Percentiles rank a stretch among this genome's conserved stretches.
Evolutionary conservation across 2,888 invertebrate genomes (phyloP).

Genomic region (Ornithoptera priamus): DNA sequence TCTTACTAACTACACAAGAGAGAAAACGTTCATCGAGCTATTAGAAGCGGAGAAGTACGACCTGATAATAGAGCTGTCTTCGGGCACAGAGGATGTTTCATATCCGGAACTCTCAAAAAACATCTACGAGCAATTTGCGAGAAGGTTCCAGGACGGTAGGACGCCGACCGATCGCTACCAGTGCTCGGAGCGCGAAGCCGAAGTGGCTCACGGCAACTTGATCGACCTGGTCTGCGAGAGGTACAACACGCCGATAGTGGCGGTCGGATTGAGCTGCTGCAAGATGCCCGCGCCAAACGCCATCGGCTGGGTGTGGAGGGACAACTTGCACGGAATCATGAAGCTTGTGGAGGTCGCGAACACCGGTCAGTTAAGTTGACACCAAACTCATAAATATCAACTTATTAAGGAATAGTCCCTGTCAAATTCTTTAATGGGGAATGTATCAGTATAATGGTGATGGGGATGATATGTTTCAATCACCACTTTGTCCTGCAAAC

Average conservation of each 20-base stretch:
- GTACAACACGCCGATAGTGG: slow-evolving; percentile 83
- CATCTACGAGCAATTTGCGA: slow-evolving; percentile 74
- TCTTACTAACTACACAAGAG: slow-evolving; percentile 68
- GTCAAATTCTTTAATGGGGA: too few species aligned
- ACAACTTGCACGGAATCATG: slow-evolving; percentile 83
- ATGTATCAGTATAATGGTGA: too few species aligned
- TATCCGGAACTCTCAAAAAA: slow-evolving; percentile 64
- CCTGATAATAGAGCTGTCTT: slow-evolving; percentile 85
- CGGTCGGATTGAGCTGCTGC: slow-evolving; percentile 89
- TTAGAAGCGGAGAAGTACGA: slow-evolving; percentile 85
- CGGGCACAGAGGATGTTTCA: slow-evolving; percentile 84
- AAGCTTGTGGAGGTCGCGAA: slow-evolving; percentile 81
- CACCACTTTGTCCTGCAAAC: too few species aligned
- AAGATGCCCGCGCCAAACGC: slow-evolving; percentile 86
- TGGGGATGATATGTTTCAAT: too few species aligned
- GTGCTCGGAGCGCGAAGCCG: slow-evolving; percentile 44
- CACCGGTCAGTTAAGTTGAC: slow-evolving; percentile 71
- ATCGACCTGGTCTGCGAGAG: slow-evolving; percentile 82
- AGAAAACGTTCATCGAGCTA: slow-evolving; percentile 83
- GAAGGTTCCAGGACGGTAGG: slow-evolving; percentile 65
- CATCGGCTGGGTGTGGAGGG: slow-evolving; percentile 86
- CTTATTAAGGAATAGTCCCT: too few species aligned
- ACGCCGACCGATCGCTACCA: slow-evolving; percentile 56
- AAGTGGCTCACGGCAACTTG: slow-evolving; percentile 66
- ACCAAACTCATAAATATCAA: background rate